Percentiles rank a stretch among this genome's conserved stretches.
Evolutionary conservation across 2,797 vertebrate species (phyloP).

Genomic region (Petrocephalus schoutedeni): DNA sequence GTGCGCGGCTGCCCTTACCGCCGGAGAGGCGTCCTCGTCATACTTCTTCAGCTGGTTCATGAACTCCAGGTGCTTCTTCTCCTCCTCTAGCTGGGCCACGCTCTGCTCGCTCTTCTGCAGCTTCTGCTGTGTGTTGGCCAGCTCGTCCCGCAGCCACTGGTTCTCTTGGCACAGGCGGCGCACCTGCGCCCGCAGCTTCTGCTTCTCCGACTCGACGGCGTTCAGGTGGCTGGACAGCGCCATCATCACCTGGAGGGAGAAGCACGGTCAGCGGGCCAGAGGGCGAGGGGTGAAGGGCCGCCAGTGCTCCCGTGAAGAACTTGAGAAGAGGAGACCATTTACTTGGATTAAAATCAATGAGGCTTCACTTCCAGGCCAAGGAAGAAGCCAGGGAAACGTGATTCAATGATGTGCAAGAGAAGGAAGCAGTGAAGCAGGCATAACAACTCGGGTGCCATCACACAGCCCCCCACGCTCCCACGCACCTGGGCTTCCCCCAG

Average conservation of each 20-base stretch:
- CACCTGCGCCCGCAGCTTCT: conserved; percentile 95
- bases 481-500: conserved; percentile 93
- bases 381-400: neutral
- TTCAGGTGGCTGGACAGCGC: conserved; percentile 92
- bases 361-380: neutral
- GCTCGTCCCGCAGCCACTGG: conserved; percentile 93
- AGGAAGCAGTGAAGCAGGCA: conserved; percentile 28
- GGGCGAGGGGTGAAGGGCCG: conserved; percentile 46
- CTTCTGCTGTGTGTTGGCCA: conserved; percentile 96
- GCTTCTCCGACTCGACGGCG: conserved; percentile 95
- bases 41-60: conserved; percentile 98
- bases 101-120: conserved; percentile 93
- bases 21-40: conserved; percentile 82
- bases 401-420: conserved; percentile 41
- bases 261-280: neutral
- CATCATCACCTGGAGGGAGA: conserved; percentile 85
- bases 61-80: conserved; percentile 97
- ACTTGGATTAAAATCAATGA: neutral
- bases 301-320: neutral
- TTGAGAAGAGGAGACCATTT: neutral
- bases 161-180: conserved; percentile 94
- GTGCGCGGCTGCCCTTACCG: conserved; percentile 60
- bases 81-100: conserved; percentile 96
- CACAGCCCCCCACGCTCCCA: neutral
- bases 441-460: neutral